phyloP scores from a whole-genome alignment of 1,140 invertebrate genomes.

The Euura lappo region DNA sequence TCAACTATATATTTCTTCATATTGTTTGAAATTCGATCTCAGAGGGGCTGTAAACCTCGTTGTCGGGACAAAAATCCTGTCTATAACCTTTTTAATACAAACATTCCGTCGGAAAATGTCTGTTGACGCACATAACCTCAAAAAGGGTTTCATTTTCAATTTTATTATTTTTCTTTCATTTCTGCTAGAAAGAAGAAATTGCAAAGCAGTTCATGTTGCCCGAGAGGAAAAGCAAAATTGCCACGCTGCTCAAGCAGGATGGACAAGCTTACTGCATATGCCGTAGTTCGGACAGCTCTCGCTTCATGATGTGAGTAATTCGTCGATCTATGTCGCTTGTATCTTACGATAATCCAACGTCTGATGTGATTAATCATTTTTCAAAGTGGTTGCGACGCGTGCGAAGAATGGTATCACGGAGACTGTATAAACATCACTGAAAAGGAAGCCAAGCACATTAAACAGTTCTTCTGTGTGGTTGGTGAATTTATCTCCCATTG shows the following conservation, averaged over 20 bases:
- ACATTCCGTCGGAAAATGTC: too few species aligned
- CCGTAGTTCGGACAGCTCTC: conserved; percentile 86
- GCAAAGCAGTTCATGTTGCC: conserved; percentile 88
- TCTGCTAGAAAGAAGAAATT: conserved; percentile 83
- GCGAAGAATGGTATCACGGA: conserved; percentile 99
- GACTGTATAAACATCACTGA: conserved; percentile 96
- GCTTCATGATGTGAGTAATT: conserved; percentile 93
- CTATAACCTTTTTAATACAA: too few species aligned
- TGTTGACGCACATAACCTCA: too few species aligned
- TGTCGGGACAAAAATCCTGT: too few species aligned
- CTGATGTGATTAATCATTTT: conserved; percentile 25
- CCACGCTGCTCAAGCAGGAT: conserved; percentile 85
- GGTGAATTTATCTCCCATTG: conserved; percentile 28
- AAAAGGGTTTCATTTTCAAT: too few species aligned
- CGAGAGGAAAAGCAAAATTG: conserved; percentile 90
- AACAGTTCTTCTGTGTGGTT: conserved; percentile 87
- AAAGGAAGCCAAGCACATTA: conserved; percentile 90
- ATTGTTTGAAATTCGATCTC: neutral
- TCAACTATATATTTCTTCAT: conserved; percentile 12
- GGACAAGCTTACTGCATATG: conserved; percentile 95
- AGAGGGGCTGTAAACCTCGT: neutral
- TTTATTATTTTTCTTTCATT: too few species aligned
- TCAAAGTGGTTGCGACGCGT: conserved; percentile 89
- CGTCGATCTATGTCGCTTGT: conserved; percentile 13
- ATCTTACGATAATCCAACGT: conserved; percentile 2